Evolutionary conservation across 2,797 vertebrate genomes (phyloP).

Genomic region (Onychomys torridus): DNA sequence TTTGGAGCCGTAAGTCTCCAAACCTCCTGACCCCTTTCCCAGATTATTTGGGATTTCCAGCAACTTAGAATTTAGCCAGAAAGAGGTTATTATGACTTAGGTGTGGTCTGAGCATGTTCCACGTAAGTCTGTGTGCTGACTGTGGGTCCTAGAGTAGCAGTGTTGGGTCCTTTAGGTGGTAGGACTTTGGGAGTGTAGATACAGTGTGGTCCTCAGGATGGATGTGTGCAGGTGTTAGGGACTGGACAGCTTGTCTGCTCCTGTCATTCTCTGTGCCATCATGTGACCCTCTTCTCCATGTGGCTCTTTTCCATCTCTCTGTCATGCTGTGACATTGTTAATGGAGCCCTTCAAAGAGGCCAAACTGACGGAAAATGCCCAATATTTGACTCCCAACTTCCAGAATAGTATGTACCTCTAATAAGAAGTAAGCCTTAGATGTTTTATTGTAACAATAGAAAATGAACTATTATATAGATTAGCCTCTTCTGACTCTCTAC

Average conservation of each 20-base stretch:
- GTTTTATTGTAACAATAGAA: background rate
- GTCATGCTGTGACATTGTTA: background rate
- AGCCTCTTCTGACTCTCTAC: background rate
- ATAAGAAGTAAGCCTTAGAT: background rate
- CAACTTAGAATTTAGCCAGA: background rate
- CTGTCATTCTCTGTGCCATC: background rate
- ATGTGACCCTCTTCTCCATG: background rate
- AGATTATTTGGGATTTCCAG: background rate
- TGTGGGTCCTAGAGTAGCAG: background rate
- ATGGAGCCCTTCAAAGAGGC: background rate
- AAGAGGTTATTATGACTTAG: background rate
- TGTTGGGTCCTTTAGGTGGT: background rate
- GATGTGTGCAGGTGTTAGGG: background rate
- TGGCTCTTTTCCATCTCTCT: background rate
- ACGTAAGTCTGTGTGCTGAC: background rate
- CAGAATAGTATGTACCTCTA: background rate
- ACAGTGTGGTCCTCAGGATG: background rate
- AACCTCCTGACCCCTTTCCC: no score
- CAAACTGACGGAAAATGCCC: background rate
- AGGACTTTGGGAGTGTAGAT: background rate
- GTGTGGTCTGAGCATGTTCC: background rate
- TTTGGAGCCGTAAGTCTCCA: background rate
- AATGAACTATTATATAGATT: background rate
- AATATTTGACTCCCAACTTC: background rate
- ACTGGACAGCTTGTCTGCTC: background rate